Evolutionary conservation across 1,140 invertebrate species (phyloP), one percentile per base, ranked within the genome.

Genomic region (Triops longicaudatus): DNA sequence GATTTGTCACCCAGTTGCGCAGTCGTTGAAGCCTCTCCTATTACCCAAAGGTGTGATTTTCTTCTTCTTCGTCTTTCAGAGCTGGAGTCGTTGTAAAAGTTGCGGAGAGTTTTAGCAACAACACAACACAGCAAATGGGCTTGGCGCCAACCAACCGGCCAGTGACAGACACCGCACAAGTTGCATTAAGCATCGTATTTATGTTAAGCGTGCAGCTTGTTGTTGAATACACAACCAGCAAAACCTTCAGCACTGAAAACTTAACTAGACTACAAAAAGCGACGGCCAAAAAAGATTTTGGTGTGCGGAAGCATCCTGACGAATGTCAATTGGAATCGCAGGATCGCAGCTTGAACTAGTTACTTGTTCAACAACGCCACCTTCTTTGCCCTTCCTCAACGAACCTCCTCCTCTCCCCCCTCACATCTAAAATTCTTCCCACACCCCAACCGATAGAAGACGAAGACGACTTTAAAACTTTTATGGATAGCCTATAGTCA

Each of bases 141-240:
- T 63, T 63, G 50, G 50, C 50, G 50, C 50, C 50, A 63, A 63
- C 50, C 14, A 63, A 63, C 50, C 50, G 50, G 50, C 50, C 50
- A 63, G 17, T 63, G 50, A 63, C 50, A 63, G 50, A 63, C 50
- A 63, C 22, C 50, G 22, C 50, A 63, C 50, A 63, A 63, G 50
- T 63, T 63, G 50, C 50, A 63, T 63, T 63, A 63, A 63, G 50
- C 50, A 63, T 22, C 50, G n/a, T 63, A 63, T 63, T 63, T 63
- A 63, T 63, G 50, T 63, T 63, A 63, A 63, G 50, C 50, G 50
- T 63, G 50, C 50, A 63, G 50, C 50, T 63, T 63, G 50, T 63
- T 63, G 50, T 63, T 63, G 50, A 17, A 63, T 63, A 63, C 50
- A 22, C 50, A 63, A 63, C 50, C 50, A 63, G 50, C 50, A 63